Evolutionary conservation across 2,797 vertebrate species (phyloP).

Genomic region (Squalus acanthias): DNA sequence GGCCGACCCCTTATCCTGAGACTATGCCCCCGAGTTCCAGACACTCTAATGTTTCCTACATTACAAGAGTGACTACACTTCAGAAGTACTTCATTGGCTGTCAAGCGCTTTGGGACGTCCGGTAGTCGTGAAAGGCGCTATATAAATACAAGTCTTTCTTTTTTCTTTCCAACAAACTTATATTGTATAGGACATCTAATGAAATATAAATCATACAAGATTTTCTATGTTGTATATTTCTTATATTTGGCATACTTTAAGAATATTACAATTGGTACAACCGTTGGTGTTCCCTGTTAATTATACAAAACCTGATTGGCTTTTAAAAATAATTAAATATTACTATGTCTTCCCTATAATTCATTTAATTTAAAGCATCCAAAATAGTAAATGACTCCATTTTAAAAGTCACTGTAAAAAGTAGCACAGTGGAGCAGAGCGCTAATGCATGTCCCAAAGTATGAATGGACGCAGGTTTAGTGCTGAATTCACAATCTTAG

Average conservation of each 20-base stretch:
- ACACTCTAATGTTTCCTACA: no score
- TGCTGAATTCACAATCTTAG: not conserved
- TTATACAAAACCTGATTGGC: not conserved
- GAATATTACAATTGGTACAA: not conserved
- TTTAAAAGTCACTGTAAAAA: not conserved
- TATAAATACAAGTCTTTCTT: no score
- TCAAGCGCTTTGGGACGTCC: no score
- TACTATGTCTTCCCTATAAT: not conserved
- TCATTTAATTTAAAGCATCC: not conserved
- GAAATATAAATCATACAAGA: not conserved
- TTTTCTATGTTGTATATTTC: not conserved
- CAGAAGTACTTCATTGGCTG: no score
- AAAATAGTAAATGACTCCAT: not conserved
- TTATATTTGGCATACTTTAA: not conserved
- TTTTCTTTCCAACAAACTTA: not conserved
- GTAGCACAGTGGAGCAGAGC: no score
- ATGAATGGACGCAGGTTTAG: not conserved
- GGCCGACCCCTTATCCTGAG: no score
- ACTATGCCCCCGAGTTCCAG: no score
- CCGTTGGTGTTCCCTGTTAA: not conserved
- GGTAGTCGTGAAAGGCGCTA: no score
- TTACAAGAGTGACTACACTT: no score
- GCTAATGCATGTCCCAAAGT: not conserved
- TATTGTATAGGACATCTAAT: not conserved
- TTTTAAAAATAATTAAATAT: not conserved